Conservation (phyloP, 2,113 vertebrate species). For the Eudyptes chrysolophus region DNA sequence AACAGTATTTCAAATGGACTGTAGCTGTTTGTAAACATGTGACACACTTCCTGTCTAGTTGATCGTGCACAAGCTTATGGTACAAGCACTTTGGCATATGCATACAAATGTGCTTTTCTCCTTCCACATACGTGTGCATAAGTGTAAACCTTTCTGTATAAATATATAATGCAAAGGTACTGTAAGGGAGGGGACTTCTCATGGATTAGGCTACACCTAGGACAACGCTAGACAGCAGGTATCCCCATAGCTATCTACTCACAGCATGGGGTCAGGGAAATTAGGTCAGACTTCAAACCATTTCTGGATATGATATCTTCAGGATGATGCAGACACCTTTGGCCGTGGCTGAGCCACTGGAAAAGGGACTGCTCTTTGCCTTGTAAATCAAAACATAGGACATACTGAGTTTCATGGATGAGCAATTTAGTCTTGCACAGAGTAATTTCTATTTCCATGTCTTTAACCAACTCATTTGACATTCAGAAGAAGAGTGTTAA, state of each 20-base stretch:
- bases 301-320: neutral
- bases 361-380: neutral
- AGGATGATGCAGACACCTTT: neutral
- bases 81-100: neutral
- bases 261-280: neutral
- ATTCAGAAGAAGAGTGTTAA: neutral
- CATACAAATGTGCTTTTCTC: neutral
- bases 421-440: neutral
- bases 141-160: neutral
- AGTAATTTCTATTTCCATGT: neutral
- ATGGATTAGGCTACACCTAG: fast-evolving
- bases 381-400: neutral
- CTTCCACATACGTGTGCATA: fast-evolving
- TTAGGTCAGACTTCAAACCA: neutral
- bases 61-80: neutral
- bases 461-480: neutral
- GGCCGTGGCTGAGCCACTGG: neutral
- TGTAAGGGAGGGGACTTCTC: neutral
- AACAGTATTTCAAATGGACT: neutral
- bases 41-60: fast-evolving
- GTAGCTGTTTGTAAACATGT: neutral
- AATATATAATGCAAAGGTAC: neutral
- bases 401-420: neutral
- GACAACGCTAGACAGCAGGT: neutral
- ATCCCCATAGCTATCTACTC: neutral